Evolutionary conservation across 2,113 vertebrate genomes (phyloP).

Genomic region (Gobio gobio): DNA sequence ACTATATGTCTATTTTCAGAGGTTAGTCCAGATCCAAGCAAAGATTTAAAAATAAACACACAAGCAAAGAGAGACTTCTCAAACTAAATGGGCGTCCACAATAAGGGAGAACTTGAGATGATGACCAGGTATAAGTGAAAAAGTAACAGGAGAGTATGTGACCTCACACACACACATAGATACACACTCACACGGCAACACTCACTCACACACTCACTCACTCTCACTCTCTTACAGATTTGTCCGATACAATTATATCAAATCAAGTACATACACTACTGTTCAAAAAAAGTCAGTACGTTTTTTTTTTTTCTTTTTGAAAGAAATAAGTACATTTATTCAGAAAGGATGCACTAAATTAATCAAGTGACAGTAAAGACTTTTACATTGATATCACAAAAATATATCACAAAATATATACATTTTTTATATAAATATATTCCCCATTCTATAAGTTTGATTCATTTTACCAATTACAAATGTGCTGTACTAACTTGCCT

Average conservation of each 20-base stretch:
- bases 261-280: not conserved
- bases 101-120: slow-evolving; percentile 51
- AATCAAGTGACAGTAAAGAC: too few relatives aligned
- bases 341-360: too few relatives aligned
- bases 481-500: too few relatives aligned
- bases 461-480: not conserved
- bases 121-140: slow-evolving; percentile 28
- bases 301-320: too few relatives aligned
- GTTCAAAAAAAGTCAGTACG: too few relatives aligned
- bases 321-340: too few relatives aligned
- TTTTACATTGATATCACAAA: too few relatives aligned
- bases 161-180: slow-evolving; percentile 29
- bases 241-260: not conserved
- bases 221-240: slow-evolving; percentile 22
- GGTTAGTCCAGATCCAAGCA: slow-evolving; percentile 29
- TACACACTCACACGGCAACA: slow-evolving; percentile 19
- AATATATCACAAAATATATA: too few relatives aligned
- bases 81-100: slow-evolving; percentile 40
- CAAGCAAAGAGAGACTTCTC: slow-evolving; percentile 27
- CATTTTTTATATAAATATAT: too few relatives aligned
- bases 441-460: too few relatives aligned
- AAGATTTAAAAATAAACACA: not conserved
- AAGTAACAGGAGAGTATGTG: slow-evolving; percentile 36
- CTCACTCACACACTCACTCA: slow-evolving; percentile 19
- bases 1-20: slow-evolving; percentile 47